Evolutionary conservation across 2,113 vertebrate species (phyloP).

Genomic region (Lasiurus cinereus): DNA sequence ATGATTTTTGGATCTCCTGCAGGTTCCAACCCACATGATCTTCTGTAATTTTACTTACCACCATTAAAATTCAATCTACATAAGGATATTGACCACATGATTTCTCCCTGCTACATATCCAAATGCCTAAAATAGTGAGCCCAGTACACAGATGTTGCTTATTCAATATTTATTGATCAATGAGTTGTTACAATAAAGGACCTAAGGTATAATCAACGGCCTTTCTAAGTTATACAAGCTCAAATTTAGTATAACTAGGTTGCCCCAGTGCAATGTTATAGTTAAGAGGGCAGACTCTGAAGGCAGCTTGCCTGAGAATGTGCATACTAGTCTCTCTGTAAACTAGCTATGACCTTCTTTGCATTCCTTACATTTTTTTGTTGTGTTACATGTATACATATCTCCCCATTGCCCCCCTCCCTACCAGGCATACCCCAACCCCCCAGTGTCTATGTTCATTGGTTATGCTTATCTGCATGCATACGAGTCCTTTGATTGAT

Average conservation of each 20-base stretch:
- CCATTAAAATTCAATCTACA: slow-evolving; percentile 3
- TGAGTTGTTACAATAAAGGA: neutral
- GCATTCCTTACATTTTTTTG: neutral
- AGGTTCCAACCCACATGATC: neutral
- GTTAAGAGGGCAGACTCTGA: neutral
- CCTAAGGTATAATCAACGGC: neutral
- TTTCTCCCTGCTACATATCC: neutral
- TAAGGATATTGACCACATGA: neutral
- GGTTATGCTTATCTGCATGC: too few species aligned
- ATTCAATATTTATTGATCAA: neutral
- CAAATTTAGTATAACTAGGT: neutral
- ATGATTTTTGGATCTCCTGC: neutral
- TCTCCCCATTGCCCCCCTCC: too few species aligned
- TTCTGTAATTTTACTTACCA: neutral
- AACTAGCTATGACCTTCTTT: neutral
- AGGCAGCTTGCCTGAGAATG: neutral
- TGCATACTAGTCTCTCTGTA: neutral
- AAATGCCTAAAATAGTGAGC: neutral
- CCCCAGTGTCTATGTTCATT: too few species aligned
- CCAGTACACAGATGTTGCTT: neutral
- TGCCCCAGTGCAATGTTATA: neutral
- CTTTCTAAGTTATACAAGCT: neutral
- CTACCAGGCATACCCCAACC: too few species aligned
- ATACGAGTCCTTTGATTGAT: too few species aligned
- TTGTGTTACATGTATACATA: too few species aligned